Conservation (phyloP, 2,888 invertebrate genomes). For the Pandemis cinnamomeana region DNA sequence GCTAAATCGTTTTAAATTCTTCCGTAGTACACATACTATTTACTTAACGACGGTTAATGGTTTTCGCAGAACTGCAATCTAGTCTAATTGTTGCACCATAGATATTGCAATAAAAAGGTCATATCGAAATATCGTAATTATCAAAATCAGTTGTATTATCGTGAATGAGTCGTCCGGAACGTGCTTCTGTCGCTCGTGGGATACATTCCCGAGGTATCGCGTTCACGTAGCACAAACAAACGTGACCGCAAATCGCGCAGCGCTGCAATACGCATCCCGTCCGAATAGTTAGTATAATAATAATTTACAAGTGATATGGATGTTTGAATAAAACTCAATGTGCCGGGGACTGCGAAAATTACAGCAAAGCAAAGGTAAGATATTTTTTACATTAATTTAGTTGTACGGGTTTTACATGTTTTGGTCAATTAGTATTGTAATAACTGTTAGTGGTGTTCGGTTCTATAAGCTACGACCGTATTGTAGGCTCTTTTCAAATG, state of each 20-base stretch:
- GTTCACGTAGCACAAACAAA: constrained; percentile 51
- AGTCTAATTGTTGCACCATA: background rate
- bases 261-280: constrained; percentile 42
- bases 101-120: background rate
- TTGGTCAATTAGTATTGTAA: too few species aligned
- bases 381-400: background rate
- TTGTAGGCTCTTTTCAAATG: too few species aligned
- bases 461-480: too few species aligned
- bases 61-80: background rate
- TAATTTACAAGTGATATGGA: background rate
- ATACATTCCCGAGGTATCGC: constrained; percentile 1
- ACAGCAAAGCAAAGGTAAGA: constrained; percentile 11
- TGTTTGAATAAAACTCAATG: background rate
- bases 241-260: constrained; percentile 47
- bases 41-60: too few species aligned
- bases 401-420: background rate
- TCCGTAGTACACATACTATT: too few species aligned
- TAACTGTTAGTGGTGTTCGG: too few species aligned
- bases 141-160: constrained; percentile 26
- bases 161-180: constrained; percentile 27
- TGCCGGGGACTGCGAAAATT: background rate
- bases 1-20: background rate
- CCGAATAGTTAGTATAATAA: constrained; percentile 43
- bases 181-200: constrained; percentile 14
- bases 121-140: background rate